These are phyloP conservation scores for Cheilosia grossa DNA, from an alignment of 2,888 invertebrate genomes.

Conservation along the genomic window DNA sequence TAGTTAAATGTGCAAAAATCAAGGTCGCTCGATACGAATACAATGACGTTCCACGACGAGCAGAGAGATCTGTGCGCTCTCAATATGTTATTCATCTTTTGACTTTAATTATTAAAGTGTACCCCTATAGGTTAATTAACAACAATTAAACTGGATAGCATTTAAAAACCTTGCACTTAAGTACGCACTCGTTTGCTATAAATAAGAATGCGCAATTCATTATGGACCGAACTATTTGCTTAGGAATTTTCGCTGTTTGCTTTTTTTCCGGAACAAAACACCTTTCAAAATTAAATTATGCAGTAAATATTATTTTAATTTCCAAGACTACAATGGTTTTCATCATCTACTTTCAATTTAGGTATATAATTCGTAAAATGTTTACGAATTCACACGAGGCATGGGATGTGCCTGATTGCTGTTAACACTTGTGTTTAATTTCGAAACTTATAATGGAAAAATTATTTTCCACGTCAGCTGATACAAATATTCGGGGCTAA, in stretches of 20 bases:
- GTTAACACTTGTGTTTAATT: background rate
- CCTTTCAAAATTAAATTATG: background rate
- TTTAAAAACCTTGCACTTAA: background rate
- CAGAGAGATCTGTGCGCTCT: background rate
- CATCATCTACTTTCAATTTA: background rate
- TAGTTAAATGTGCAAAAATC: background rate
- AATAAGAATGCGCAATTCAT: conserved; percentile 10
- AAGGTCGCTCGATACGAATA: background rate
- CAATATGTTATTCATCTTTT: conserved; percentile 21
- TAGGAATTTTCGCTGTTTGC: background rate
- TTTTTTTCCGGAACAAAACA: background rate
- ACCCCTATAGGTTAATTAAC: conserved; percentile 30
- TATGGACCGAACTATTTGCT: background rate
- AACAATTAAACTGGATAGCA: conserved; percentile 31
- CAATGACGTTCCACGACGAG: background rate
- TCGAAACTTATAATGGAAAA: background rate
- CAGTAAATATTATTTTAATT: background rate
- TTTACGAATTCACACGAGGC: background rate
- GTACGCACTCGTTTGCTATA: background rate
- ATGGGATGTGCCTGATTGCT: background rate
- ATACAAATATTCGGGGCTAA: background rate
- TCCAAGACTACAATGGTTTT: background rate
- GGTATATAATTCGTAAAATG: background rate
- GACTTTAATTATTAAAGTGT: conserved; percentile 24
- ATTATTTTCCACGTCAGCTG: background rate